phyloP scores from a whole-genome alignment of 2,797 vertebrate genomes.

The Scolopax bukidnonensis region DNA sequence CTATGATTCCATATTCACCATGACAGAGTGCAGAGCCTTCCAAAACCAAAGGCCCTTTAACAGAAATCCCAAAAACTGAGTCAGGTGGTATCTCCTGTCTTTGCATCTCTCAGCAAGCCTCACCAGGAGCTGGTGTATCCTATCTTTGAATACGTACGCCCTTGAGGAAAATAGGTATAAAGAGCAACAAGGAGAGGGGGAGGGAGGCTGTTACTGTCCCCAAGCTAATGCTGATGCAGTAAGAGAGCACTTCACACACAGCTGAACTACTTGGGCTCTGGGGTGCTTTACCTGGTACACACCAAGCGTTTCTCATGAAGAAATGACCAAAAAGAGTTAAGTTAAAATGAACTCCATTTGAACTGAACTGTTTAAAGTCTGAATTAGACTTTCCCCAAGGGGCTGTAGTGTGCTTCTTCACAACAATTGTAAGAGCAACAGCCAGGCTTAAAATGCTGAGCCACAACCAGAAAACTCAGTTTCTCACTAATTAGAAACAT shows the following conservation, averaged over 20 bases:
- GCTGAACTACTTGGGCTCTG: neutral
- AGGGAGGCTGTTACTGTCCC: neutral
- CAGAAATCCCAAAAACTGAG: neutral
- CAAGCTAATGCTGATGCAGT: neutral
- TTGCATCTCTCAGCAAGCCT: neutral
- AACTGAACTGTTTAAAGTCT: neutral
- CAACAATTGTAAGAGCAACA: neutral
- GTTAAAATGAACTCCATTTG: neutral
- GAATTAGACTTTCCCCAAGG: neutral
- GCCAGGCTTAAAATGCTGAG: neutral
- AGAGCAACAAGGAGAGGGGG: neutral
- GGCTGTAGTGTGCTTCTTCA: neutral
- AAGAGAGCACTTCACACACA: fast-evolving
- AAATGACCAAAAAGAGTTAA: neutral
- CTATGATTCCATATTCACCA: neutral
- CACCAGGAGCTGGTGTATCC: neutral
- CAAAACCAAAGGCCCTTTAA: neutral
- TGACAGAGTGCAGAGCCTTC: neutral
- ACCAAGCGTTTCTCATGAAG: neutral
- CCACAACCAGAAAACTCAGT: neutral
- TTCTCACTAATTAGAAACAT: constrained; percentile 1
- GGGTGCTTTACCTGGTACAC: neutral
- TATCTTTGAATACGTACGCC: neutral
- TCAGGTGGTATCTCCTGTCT: neutral
- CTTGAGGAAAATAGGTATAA: neutral